Base-by-base conservation (phyloP, 2,797 vertebrate species). In the Halcyon chelicuti region DNA sequence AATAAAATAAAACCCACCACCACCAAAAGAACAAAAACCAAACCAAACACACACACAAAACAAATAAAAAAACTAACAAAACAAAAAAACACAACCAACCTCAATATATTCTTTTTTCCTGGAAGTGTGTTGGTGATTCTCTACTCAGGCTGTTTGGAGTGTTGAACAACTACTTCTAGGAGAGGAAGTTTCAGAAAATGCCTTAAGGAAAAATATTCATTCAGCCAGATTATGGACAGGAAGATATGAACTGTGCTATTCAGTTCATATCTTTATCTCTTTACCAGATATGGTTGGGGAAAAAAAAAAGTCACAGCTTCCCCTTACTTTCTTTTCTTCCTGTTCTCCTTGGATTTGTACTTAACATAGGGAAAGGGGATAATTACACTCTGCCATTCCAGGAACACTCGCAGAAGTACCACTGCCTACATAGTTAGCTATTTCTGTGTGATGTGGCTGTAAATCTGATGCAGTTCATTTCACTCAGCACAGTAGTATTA, bases 211-310 rank as follows among this genome's bases (percentile, higher is more conserved):
- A 66, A 37, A 39, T 16, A 29, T 23, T 67, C 4, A 6, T 66
- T 81, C 17, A 58, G 15, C 33, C n/a, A 72, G 33, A 57, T 51
- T 12, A 39, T 14, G 14, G 44, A 23, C 10, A 75, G 19, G 73
- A 62, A 31, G 4, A 40, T n/a, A 31, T 4, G 5, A 62, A 39
- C 19, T 20, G 2, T 18, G 13, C 33, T 19, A 37, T 81, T 74
- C 4, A n/a, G n/a, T n/a, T n/a, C n/a, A n/a, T n/a, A n/a, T n/a
- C n/a, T n/a, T n/a, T n/a, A n/a, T n/a, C n/a, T n/a, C n/a, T n/a
- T n/a, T n/a, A n/a, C n/a, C n/a, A 2, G 0, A 28, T 58, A 5
- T 11, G 6, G 4, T 14, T 44, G 49, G 46, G 5, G 4, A 15
- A 15, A 54, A 7, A 49, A 26, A 29, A 14, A 37, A 22, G 4